Conservation (phyloP, 2,113 vertebrate genomes). For the Diglossa brunneiventris region DNA sequence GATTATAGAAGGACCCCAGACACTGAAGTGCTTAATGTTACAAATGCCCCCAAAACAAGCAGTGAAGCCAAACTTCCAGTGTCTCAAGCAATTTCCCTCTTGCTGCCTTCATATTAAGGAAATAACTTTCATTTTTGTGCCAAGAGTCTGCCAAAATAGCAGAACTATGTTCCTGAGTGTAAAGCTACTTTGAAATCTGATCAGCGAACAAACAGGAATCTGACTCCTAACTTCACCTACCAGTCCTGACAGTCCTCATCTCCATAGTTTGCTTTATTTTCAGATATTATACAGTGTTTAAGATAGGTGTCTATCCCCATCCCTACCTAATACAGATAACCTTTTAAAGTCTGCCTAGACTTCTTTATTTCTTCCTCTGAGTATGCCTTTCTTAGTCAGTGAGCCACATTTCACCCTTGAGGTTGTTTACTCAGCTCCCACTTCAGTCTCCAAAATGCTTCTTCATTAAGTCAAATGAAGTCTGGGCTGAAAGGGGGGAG, state of each 20-base stretch:
- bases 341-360: background rate
- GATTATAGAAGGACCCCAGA: background rate
- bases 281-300: background rate
- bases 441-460: background rate
- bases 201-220: background rate
- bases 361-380: background rate
- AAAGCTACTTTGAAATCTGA: background rate
- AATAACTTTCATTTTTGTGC: constrained; percentile 37
- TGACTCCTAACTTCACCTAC: background rate
- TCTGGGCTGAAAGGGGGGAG: background rate
- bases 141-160: constrained; percentile 47
- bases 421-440: background rate
- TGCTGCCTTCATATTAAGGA: constrained; percentile 27
- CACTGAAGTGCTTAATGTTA: background rate
- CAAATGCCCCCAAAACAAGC: background rate
- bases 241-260: background rate
- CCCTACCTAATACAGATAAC: background rate
- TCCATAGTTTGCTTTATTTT: background rate
- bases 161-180: background rate
- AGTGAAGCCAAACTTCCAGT: background rate
- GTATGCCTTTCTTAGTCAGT: background rate
- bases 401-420: background rate
- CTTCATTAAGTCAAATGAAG: background rate
- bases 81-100: background rate
- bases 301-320: background rate